phyloP scores from a whole-genome alignment of 2,113 vertebrate genomes.

The Cervus canadensis region DNA sequence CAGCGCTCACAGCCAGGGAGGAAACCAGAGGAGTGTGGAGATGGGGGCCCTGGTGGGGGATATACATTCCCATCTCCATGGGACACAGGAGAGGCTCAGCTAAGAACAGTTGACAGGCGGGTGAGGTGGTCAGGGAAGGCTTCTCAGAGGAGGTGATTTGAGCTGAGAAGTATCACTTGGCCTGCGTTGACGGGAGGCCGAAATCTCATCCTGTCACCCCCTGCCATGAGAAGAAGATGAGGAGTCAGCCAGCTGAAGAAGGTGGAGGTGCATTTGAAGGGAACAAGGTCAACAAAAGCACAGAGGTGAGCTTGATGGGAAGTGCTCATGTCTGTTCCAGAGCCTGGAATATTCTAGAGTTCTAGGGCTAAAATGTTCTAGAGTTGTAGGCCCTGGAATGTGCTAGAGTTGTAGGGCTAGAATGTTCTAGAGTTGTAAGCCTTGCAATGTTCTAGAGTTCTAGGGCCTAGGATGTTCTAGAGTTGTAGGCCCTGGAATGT shows the following conservation, averaged over 20 bases:
- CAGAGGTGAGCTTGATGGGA: neutral
- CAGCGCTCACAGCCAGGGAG: neutral
- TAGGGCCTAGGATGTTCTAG: neutral
- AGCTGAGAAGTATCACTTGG: neutral
- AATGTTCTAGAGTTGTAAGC: too few relatives aligned
- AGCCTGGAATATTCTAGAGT: neutral
- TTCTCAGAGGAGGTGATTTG: neutral
- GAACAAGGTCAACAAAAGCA: neutral
- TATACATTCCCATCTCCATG: rapidly evolving
- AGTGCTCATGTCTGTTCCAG: neutral
- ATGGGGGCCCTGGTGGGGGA: rapidly evolving
- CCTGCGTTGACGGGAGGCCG: neutral
- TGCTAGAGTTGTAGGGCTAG: neutral
- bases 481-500: neutral
- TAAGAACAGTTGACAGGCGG: rapidly evolving
- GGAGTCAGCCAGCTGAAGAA: too few relatives aligned
- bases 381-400: neutral
- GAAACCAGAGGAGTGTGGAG: neutral
- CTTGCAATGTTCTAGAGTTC: neutral
- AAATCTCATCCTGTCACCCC: neutral
- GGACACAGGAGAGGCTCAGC: neutral
- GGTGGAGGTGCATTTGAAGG: neutral
- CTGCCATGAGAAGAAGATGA: neutral
- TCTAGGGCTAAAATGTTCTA: neutral
- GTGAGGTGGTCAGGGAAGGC: neutral